Base-by-base conservation (phyloP, 92 coral and sea anemone genomes). In the Pocillopora meandrina region DNA sequence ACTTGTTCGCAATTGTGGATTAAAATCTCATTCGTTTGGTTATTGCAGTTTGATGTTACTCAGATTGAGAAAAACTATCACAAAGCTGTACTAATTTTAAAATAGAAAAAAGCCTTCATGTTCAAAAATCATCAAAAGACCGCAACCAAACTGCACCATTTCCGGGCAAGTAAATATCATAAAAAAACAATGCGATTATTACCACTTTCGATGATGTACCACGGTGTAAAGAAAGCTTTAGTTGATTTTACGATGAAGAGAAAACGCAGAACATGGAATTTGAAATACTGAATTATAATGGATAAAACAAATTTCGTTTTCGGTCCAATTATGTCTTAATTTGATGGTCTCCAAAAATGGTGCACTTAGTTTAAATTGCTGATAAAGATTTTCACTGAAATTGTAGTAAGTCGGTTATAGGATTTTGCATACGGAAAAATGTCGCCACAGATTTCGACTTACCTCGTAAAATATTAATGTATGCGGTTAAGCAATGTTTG, bases 381-480 rank as follows among this genome's bases (percentile, higher is more conserved):
- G 52, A 42, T 42, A 42, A 42, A 42, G 20, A 14, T 57, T 16
- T 34, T 19, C 9, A 17, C 52, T 34, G n/a, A 26, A 61, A 12
- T 13, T 15, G 49, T n/a, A 16, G 42, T 2, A 15, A 36, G 64
- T 61, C 61, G 62, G 62, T 61, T 62, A n/a, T n/a, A 47, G 65
- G 52, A 77, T 36, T 36, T 78, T 42, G 15, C 70, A 60, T 70
- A 77, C 85, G 61, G 33, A 68, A 36, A 18, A 47, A 79, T 67
- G 65, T 34, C 42, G 64, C 77, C 85, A 69, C 85, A 58, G 10
- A 56, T 58, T 34, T 12, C 70, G 5, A 31, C 52, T 3, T 42
- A 42, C 12, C 31, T 71, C 56, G 85, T 81, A 71, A 71, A 81
- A 81, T 69, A 23, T 81, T 81, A 71, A 81, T 81, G 77, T 21